Evolutionary conservation across 1,140 invertebrate genomes (phyloP), one percentile per base, ranked within the genome.

Genomic region (Spodoptera frugiperda): DNA sequence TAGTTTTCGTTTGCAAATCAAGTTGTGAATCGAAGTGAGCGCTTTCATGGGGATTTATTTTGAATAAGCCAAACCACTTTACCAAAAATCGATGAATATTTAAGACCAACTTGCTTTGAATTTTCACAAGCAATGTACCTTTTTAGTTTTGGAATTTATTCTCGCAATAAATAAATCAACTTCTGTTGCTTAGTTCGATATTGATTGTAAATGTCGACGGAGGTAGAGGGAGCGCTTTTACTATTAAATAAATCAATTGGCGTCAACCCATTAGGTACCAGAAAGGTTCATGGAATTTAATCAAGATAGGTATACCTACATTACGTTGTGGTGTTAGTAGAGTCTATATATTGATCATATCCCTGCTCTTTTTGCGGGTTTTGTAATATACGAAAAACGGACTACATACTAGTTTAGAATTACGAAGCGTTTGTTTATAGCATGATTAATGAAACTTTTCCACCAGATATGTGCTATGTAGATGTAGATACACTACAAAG

Each of bases 1-100:
- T 76, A 81, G 77, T 81, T 76, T 70, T 48, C 44, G 17, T 25
- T 67, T 67, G 30, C 14, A 67, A 67, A 67, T 48, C 19, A 49
- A 67, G 44, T 65, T 48, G 44, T 65, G 61, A 65, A 67, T 49
- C 44, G 63, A 49, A 67, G 17, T 15, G 48, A 5, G 44, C 33
- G 63, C 63, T 49, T 63, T 63, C n/a, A 61, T 39, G 39, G 15
- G 59, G 30, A 44, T 15, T 44, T 63, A 33, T 63, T 63, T 63
- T 17, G 59, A 63, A 67, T 67, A 49, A 48, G 12, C 17, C 44
- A 11, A 49, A 25, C 46, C 17, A 67, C 4, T 49, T 19, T 10
- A 67, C 63, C 19, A 67, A n/a, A 39, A 44, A 63, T 25, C 59
- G 15, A 63, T 63, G 59, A 63, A 63, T 63, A 63, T 63, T 63